Evolutionary conservation across 2,888 invertebrate species (phyloP), one percentile per base, ranked within the genome.

Genomic region (Nezara viridula): DNA sequence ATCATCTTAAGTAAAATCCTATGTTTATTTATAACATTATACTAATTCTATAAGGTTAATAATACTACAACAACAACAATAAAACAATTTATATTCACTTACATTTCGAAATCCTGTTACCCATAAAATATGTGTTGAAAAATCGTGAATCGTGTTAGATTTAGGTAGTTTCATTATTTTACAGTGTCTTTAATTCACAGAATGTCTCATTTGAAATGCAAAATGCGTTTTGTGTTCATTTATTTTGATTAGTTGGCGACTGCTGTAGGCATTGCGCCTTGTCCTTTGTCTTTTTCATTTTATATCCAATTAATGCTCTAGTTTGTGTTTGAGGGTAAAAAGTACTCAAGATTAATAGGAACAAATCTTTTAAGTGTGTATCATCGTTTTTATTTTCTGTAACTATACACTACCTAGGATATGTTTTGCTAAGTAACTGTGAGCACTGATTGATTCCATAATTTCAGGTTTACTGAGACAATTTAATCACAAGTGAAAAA

Each of bases 181-280:
- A 60, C 12, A 60, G 60, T 27, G 60, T 27, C 14, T 60, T 60
- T 27, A 27, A 27, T 60, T 27, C 27, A 27, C 27, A 27, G 60
- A 60, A 60, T 27, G 60, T 27, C 60, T 60, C 27, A 60, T 60
- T 60, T 60, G 60, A 60, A 60, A 60, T 60, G 60, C 60, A 60
- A 60, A 60, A 60, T 27, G 60, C 27, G 27, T 60, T 60, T 60
- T n/a, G 60, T 60, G 60, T 60, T 60, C 60, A 60, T 60, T 60
- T 60, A 60, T 60, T 60, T 60, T 60, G 60, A 60, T 60, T 60
- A 60, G 60, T 60, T 12, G 4, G 60, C 60, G 60, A 27, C 60
- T n/a, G 27, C 9, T 0, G 9, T n/a, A n/a, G n/a, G 55, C 60
- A 12, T n/a, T 60, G 60, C 60, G 12, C 1, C 60, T 60, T 60